phyloP scores from a whole-genome alignment of 2,888 invertebrate species.

The Metopia argyrocephala region DNA sequence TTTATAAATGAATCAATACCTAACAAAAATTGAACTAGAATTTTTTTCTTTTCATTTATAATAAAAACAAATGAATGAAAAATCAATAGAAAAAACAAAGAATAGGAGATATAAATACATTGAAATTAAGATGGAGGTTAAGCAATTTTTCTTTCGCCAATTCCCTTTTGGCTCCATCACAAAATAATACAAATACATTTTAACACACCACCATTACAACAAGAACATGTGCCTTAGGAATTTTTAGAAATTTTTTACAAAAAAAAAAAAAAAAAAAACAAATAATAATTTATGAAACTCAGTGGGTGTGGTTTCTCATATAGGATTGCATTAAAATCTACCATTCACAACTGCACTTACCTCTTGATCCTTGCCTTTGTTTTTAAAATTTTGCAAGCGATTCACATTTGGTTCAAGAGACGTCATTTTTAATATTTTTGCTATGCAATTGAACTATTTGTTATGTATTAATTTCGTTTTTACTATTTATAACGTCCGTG shows the following conservation, averaged over 20 bases:
- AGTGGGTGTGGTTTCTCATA: constrained; percentile 58
- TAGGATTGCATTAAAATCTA: constrained; percentile 6
- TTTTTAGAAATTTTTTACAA: constrained; percentile 47
- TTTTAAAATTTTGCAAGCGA: constrained; percentile 97
- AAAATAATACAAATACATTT: constrained; percentile 7
- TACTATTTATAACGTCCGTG: constrained; percentile 10
- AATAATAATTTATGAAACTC: constrained; percentile 21
- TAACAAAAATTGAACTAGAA: neutral
- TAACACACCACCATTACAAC: constrained; percentile 60
- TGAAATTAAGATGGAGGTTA: constrained; percentile 56
- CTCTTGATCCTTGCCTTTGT: constrained; percentile 99
- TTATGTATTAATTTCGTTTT: constrained; percentile 5
- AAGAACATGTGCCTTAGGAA: constrained; percentile 61
- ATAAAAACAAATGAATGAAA: constrained; percentile 14
- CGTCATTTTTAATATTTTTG: constrained; percentile 63
- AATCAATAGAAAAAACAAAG: constrained; percentile 46
- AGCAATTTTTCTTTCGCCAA: constrained; percentile 57
- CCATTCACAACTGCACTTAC: constrained; percentile 82
- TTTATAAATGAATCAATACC: neutral
- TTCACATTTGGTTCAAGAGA: constrained; percentile 79
- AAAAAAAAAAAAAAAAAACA: no score
- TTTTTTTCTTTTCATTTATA: neutral
- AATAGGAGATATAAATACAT: neutral
- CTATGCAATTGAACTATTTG: constrained; percentile 29
- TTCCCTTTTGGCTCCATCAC: constrained; percentile 41